Evolutionary conservation across 1,140 invertebrate species (phyloP).

Genomic region (Apocrypta bakeri): DNA sequence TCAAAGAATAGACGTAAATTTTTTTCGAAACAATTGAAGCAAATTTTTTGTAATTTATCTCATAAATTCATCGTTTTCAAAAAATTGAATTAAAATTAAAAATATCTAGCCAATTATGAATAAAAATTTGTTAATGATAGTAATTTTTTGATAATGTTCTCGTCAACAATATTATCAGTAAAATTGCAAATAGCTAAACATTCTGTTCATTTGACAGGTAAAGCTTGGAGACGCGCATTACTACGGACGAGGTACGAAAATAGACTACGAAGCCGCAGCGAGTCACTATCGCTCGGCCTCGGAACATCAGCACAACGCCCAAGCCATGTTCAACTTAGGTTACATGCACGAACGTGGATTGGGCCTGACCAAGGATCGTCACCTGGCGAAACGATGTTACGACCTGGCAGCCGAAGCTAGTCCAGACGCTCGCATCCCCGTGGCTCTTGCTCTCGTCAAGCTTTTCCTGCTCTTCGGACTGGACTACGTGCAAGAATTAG

Average conservation of each 20-base stretch:
- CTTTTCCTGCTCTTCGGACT: constrained; percentile 87
- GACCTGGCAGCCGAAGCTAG: constrained; percentile 97
- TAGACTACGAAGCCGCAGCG: constrained; percentile 95
- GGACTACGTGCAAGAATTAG: constrained; percentile 83
- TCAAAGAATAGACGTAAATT: no score
- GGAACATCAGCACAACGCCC: constrained; percentile 96
- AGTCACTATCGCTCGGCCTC: constrained; percentile 93
- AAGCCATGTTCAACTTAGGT: constrained; percentile 99
- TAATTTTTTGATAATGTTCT: no score
- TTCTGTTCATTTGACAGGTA: no score
- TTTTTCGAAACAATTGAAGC: no score
- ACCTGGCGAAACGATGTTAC: constrained; percentile 93
- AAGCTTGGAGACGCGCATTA: constrained; percentile 99
- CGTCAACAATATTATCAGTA: no score
- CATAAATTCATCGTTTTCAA: no score
- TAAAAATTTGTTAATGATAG: no score
- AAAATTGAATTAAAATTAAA: no score
- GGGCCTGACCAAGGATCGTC: constrained; percentile 84
- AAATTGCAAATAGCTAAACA: no score
- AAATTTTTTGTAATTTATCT: no score
- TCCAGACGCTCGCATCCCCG: constrained; percentile 95
- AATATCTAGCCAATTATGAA: no score
- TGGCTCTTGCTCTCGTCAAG: constrained; percentile 93
- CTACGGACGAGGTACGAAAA: constrained; percentile 92
- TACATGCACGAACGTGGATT: constrained; percentile 99